Evolutionary conservation across 1,140 invertebrate species (phyloP), one percentile per base, ranked within the genome.

Genomic region (Drosophila erecta): DNA sequence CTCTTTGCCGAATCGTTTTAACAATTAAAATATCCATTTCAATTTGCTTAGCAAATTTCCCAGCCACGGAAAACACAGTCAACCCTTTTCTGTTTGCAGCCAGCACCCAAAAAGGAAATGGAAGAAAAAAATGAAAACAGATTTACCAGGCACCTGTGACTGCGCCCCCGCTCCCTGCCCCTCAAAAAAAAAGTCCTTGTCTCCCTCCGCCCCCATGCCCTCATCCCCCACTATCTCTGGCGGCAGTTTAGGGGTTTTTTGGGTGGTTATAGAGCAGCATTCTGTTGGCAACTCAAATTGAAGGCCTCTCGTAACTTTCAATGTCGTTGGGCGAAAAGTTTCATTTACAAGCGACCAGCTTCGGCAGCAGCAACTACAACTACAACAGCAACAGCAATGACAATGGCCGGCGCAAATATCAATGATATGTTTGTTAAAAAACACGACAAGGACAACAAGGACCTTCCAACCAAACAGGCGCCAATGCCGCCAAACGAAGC

Each of bases 391-490:
- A 33, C 14, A 50, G 47, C 47, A 71, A 53, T 59, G 77, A 74
- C 70, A 79, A 79, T 75, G 77, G 71, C 72, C 78, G 67, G 78
- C 78, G 46, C 79, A 86, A 87, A 87, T 81, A 87, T 87, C 83
- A 86, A 81, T 86, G 81, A 87, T 86, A 87, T 86, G 83, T 86
- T 86, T 87, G 83, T 87, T 86, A 79, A 86, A 86, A 86, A 86
- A 86, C 79, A 86, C 83, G 70, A 85, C 78, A 76, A 67, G 56
- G 76, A 66, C 78, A 65, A 73, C 61, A 53, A 75, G 49, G 67
- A 56, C 75, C 65, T 71, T 33, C 60, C 73, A 74, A 73, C 54
- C 70, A 74, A 73, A 49, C 70, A 58, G 70, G 76, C 79, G 80
- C 69, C 55, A 38, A 37, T 47, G 49, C 24, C 15, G 37, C 20